Evolutionary conservation across 2,113 vertebrate genomes (phyloP).

Genomic region (Rattus norvegicus): GRCr8 NC_086020.1:145542501-145543000

Average conservation of each 20-base stretch:
- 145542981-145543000: neutral
- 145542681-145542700: neutral
- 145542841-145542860: neutral
- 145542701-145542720: neutral
- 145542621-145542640: neutral
- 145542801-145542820: neutral
- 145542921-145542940: neutral
- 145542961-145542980: neutral
- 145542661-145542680: neutral
- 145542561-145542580: neutral
- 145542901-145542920: neutral
- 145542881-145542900: conserved; percentile 4
- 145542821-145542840: neutral
- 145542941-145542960: neutral
- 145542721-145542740: neutral
- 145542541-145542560: neutral
- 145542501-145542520: neutral
- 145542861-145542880: neutral
- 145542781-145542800: neutral
- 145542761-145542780: neutral
- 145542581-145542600: neutral
- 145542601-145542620: neutral
- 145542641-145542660: neutral
- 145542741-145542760: neutral
- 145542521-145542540: no score